These are phyloP conservation scores for Athalia rosae DNA, from an alignment of 2,888 invertebrate genomes.

Conservation along the genomic window DNA sequence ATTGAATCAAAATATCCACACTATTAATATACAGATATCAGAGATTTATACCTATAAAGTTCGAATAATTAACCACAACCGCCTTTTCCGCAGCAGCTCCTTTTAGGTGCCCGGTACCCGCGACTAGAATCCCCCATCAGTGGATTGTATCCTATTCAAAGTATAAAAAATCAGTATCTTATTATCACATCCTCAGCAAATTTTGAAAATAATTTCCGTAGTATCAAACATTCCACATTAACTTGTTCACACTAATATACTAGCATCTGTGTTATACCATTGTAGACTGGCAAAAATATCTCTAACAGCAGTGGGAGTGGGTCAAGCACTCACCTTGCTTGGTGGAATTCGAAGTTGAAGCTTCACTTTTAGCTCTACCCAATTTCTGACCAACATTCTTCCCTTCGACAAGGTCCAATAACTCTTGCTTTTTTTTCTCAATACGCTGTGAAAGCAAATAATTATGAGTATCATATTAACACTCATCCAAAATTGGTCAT, in stretches of 20 bases:
- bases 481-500: not conserved
- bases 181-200: not conserved
- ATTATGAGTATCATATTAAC: not conserved
- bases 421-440: slow-evolving; percentile 62
- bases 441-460: slow-evolving; percentile 59
- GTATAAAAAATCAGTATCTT: not conserved
- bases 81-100: slow-evolving; percentile 67
- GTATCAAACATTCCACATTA: not conserved
- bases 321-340: slow-evolving; percentile 47
- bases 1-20: no score
- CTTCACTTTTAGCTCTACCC: slow-evolving; percentile 53
- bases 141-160: slow-evolving; percentile 67
- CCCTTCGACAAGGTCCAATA: slow-evolving; percentile 54
- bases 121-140: slow-evolving; percentile 65
- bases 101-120: slow-evolving; percentile 69
- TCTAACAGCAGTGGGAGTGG: no score
- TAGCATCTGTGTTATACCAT: no score
- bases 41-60: slow-evolving; percentile 3
- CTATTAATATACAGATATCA: not conserved
- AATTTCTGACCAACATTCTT: slow-evolving; percentile 59
- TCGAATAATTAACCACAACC: slow-evolving; percentile 65
- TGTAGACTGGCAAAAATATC: no score
- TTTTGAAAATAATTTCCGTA: not conserved
- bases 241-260: not conserved
- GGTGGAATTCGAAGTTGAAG: slow-evolving; percentile 48